A percentile compares a stretch with the other conserved stretches of the same genome.
phyloP scores from a whole-genome alignment of 2,888 invertebrate genomes.

The Lampropteryx suffumata region DNA sequence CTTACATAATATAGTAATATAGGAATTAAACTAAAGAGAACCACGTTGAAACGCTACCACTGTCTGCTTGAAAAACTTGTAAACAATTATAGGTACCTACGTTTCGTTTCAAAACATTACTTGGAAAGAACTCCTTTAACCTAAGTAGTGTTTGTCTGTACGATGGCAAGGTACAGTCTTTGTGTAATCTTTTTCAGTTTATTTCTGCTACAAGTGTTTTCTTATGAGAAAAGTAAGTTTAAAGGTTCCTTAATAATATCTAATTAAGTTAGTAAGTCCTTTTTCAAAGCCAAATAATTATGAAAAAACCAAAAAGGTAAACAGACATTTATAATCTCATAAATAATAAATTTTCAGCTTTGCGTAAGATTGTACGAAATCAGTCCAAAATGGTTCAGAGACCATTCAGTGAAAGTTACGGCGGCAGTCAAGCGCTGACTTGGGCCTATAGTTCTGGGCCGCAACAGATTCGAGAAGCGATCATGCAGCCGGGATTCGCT shows the following conservation, averaged over 20 bases:
- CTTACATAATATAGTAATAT: no score
- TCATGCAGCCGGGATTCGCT: constrained; percentile 45
- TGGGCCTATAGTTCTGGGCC: constrained; percentile 11
- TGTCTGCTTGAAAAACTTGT: constrained; percentile 1
- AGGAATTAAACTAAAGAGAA: no score
- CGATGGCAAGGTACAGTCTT: constrained; percentile 26
- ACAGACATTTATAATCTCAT: no score
- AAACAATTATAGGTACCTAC: constrained; percentile 10
- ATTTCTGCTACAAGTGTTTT: constrained; percentile 33
- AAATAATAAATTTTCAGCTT: constrained; percentile 63
- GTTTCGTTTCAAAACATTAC: constrained; percentile 23
- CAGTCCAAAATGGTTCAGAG: constrained; percentile 73
- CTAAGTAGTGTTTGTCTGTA: constrained; percentile 10
- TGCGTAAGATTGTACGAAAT: constrained; percentile 70
- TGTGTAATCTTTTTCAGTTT: constrained; percentile 29
- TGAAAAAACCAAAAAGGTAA: no score
- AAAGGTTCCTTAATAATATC: no score
- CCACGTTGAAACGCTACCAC: no score
- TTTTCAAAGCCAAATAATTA: no score
- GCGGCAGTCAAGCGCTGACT: constrained; percentile 5
- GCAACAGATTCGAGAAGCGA: constrained; percentile 25
- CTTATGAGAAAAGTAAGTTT: constrained; percentile 67
- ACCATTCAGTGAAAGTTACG: constrained; percentile 57
- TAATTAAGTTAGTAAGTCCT: no score
- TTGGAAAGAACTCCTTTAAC: constrained; percentile 1